A percentile compares a stretch with the other conserved stretches of the same genome.
Evolutionary conservation across 2,113 vertebrate species (phyloP).

Genomic region (Lamprotornis superbus): DNA sequence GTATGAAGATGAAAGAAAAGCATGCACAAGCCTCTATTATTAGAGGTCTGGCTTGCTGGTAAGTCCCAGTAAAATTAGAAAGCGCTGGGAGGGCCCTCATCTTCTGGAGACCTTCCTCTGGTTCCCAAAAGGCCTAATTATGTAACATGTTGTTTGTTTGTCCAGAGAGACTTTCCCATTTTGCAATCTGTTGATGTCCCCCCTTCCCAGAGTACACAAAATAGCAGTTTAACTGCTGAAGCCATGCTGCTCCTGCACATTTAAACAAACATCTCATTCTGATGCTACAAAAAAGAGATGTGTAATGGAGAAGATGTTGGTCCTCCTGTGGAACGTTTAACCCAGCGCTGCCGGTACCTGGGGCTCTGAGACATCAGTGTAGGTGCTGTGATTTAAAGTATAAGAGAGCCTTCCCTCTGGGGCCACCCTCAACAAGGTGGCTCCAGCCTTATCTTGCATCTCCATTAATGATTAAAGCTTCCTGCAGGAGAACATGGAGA

Average conservation of each 20-base stretch:
- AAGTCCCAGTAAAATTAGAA: slow-evolving; percentile 17
- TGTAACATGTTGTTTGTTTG: slow-evolving; percentile 1
- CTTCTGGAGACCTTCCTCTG: slow-evolving; percentile 7
- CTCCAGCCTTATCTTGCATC: neutral
- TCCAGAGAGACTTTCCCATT: neutral
- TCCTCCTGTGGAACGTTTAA: neutral
- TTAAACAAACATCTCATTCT: neutral
- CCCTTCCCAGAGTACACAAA: neutral
- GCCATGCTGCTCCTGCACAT: neutral
- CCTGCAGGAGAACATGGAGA: neutral
- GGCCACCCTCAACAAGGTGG: neutral
- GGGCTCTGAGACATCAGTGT: neutral
- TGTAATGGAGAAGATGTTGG: neutral
- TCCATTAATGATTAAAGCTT: neutral
- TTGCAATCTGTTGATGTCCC: slow-evolving; percentile 13
- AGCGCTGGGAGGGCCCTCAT: neutral
- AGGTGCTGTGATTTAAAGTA: neutral
- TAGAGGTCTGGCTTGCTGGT: neutral
- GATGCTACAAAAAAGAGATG: neutral
- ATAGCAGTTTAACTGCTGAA: neutral
- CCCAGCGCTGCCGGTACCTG: neutral
- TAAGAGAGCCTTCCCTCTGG: neutral
- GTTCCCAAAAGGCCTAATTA: slow-evolving; percentile 12
- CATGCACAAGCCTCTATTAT: neutral
- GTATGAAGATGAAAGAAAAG: neutral